Base-by-base conservation (phyloP, 2,113 vertebrate species). In the Bubo bubo region DNA sequence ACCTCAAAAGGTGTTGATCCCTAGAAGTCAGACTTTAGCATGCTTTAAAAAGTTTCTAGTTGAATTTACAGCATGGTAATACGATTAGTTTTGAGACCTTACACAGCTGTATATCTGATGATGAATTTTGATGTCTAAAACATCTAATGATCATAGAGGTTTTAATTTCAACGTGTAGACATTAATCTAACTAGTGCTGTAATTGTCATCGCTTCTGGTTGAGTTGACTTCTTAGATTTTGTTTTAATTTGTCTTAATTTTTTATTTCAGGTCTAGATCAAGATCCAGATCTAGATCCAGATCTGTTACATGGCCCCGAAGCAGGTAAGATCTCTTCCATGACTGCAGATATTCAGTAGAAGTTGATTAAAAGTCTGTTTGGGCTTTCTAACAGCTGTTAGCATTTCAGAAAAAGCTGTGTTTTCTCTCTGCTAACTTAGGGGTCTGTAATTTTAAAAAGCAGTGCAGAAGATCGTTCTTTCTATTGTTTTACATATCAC, bases 201-300 rank as follows among this genome's bases (percentile, higher is more conserved):
- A 47, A 26, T 34, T 85, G 13, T 64, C 9, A 19, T 49, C 1
- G 6, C 1, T 72, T 86, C 8, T 76, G 19, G 4, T 83, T 50
- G 12, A 67, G 3, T 45, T 93, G 49, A 41, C 10, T 76, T 60
- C 10, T 73, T 60, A 28, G 8, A 7, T 34, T 35, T 56, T 30
- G 3, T 50, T 81, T 74, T 85, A 26, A 66, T 59, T 71, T 32
- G 14, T 22, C 21, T 24, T 73, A 71, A 24, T 53, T 43, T 58
- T 93, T 27, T 37, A 70, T 84, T 91, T 77, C 86, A 98, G 98
- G 91, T 98, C 98, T 88, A 97, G 98, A 53, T 98, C 98, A 9
- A 98, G 98, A 70, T 99, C 99, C 24, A 98, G 98, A 52, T 99
- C 99, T 52, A 98, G 98, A 74, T 99, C 99, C 66, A 97, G 98